These are phyloP conservation scores for Rachycentron canadum DNA, from an alignment of 2,797 vertebrate genomes.

Conservation along the genomic window DNA sequence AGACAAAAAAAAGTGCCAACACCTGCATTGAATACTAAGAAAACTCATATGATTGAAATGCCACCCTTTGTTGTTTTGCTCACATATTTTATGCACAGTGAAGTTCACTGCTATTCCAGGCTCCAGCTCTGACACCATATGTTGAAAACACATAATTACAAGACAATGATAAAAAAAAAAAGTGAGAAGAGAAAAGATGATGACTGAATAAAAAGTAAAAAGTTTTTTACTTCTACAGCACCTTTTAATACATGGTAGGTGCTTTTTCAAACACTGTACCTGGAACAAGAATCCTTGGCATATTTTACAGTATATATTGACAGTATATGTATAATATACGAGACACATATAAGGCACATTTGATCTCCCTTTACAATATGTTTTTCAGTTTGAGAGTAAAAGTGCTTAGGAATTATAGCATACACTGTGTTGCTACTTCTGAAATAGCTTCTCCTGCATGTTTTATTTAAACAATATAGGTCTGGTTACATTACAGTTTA, in stretches of 20 bases:
- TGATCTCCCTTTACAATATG: background rate
- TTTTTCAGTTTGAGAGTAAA: background rate
- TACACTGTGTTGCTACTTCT: background rate
- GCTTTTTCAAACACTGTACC: background rate
- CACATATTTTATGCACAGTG: slow-evolving; percentile 37
- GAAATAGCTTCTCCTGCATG: background rate
- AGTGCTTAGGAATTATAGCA: background rate
- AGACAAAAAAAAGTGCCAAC: slow-evolving; percentile 40
- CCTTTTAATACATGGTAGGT: background rate
- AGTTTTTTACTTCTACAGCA: background rate
- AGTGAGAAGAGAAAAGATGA: background rate
- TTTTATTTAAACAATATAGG: background rate
- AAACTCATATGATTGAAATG: slow-evolving; percentile 54
- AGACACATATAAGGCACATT: background rate
- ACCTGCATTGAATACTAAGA: slow-evolving; percentile 33
- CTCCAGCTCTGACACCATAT: slow-evolving; percentile 31
- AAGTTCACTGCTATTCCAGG: slow-evolving; percentile 15
- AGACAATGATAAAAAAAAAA: slow-evolving; percentile 7
- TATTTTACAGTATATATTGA: too few relatives aligned
- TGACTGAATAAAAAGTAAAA: background rate
- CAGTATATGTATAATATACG: background rate
- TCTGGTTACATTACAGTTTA: background rate
- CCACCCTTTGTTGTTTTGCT: slow-evolving; percentile 50
- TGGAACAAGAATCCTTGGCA: background rate
- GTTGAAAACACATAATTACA: slow-evolving; percentile 40